These are phyloP conservation scores for Halocynthia roretzi DNA, from an alignment of 23 tunicate species.

Conservation along the genomic window DNA sequence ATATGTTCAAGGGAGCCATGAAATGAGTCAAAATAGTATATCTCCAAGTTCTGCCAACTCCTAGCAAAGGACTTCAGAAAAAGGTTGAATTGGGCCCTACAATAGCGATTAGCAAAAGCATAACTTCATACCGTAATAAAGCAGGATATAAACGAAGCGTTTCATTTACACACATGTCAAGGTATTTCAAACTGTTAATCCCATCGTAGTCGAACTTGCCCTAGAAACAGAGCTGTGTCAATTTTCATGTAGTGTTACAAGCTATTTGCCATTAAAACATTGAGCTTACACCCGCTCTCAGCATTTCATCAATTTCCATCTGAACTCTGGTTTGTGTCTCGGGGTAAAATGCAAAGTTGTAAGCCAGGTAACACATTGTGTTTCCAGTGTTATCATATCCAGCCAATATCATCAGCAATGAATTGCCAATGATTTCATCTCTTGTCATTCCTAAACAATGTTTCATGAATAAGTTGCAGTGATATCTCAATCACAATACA, in stretches of 20 bases:
- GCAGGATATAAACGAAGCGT: not conserved
- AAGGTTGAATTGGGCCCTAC: too few species aligned
- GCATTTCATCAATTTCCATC: slow-evolving; percentile 44
- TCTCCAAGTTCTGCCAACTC: too few species aligned
- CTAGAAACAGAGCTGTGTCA: not conserved
- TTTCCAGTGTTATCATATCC: slow-evolving; percentile 79
- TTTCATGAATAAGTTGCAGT: not conserved
- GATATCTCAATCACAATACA: too few species aligned
- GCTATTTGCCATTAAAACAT: too few species aligned
- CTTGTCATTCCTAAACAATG: slow-evolving; percentile 46
- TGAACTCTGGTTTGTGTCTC: slow-evolving; percentile 47
- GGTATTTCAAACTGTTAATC: not conserved
- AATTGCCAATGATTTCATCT: slow-evolving; percentile 57
- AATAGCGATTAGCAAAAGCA: too few species aligned
- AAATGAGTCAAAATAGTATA: too few species aligned
- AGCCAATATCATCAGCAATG: slow-evolving; percentile 58
- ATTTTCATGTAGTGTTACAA: too few species aligned
- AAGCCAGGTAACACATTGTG: slow-evolving; percentile 45
- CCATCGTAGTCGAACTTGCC: slow-evolving; percentile 7
- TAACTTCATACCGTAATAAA: not conserved
- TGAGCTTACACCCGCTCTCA: slow-evolving; percentile 33
- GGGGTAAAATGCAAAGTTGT: slow-evolving; percentile 53
- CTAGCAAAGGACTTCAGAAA: too few species aligned
- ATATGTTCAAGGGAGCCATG: too few species aligned
- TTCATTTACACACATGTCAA: slow-evolving; percentile 11